These are phyloP conservation scores for Phocides pigmalion DNA, from an alignment of 1,140 invertebrate genomes.

Conservation along the genomic window DNA sequence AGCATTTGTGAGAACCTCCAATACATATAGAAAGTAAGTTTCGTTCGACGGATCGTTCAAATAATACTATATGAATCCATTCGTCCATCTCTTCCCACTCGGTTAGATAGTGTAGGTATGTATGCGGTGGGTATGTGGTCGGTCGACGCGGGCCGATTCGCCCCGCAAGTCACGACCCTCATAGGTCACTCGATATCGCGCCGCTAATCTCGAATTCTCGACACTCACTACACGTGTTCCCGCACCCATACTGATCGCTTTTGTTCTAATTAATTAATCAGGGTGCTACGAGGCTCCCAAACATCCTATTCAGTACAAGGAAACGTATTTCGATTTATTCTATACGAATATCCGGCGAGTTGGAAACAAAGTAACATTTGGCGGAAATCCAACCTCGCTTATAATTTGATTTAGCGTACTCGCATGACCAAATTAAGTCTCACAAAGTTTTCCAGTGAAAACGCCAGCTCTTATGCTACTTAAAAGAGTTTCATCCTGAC, in stretches of 20 bases:
- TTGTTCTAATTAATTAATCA: slow-evolving; percentile 55
- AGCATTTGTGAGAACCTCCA: too few relatives aligned
- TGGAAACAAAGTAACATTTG: slow-evolving; percentile 75
- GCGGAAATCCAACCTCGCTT: slow-evolving; percentile 72
- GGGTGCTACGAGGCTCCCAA: slow-evolving; percentile 18
- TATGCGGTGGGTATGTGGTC: slow-evolving; percentile 9
- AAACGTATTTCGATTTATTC: slow-evolving; percentile 57
- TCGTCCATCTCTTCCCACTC: slow-evolving; percentile 13
- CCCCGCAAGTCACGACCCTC: slow-evolving; percentile 57
- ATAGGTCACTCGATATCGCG: slow-evolving; percentile 63
- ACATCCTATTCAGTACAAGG: slow-evolving; percentile 41
- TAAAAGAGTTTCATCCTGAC: background rate
- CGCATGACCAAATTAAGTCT: slow-evolving; percentile 46
- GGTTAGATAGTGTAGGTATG: slow-evolving; percentile 7
- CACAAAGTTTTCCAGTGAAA: slow-evolving; percentile 33
- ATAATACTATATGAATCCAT: slow-evolving; percentile 11
- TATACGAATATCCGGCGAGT: slow-evolving; percentile 60
- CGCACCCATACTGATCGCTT: slow-evolving; percentile 35
- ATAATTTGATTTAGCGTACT: slow-evolving; percentile 72
- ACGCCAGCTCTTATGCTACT: slow-evolving; percentile 16
- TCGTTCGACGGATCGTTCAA: background rate
- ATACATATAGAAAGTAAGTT: background rate
- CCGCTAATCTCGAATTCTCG: slow-evolving; percentile 61
- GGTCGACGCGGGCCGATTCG: slow-evolving; percentile 38
- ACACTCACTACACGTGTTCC: slow-evolving; percentile 53